These are phyloP conservation scores for Lagenorhynchus albirostris DNA, from an alignment of 2,113 vertebrate species.

Conservation along the genomic window DNA sequence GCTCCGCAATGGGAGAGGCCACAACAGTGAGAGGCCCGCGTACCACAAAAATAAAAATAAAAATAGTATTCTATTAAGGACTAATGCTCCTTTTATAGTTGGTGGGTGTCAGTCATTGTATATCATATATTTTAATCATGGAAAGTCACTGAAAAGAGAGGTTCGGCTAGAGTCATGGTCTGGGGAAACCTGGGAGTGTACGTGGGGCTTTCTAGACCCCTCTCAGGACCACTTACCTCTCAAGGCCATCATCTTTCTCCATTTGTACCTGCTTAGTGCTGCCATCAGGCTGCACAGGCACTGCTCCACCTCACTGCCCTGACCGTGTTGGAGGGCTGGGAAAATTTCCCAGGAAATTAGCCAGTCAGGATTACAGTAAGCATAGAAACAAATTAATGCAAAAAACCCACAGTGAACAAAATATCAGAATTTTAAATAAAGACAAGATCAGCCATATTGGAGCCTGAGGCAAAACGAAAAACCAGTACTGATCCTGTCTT, in stretches of 20 bases:
- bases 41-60: not conserved
- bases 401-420: not conserved
- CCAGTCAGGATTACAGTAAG: not conserved
- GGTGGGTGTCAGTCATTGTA: not conserved
- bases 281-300: not conserved
- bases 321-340: not conserved
- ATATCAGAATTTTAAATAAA: slow-evolving; percentile 35
- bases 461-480: not conserved
- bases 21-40: too few relatives aligned
- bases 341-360: slow-evolving; percentile 16
- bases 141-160: not conserved
- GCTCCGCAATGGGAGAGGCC: too few relatives aligned
- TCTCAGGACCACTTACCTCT: not conserved
- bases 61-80: slow-evolving; percentile 6
- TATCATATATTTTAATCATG: not conserved
- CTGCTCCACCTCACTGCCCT: not conserved
- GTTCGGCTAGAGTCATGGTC: not conserved
- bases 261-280: not conserved
- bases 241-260: not conserved
- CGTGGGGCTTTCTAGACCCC: not conserved
- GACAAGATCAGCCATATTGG: not conserved
- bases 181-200: not conserved
- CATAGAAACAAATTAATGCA: not conserved
- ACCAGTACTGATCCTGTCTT: not conserved
- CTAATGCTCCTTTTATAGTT: not conserved